Evolutionary conservation across 2,888 invertebrate species (phyloP), one percentile per base, ranked within the genome.

Genomic region (Himalopsyche japonica): DNA sequence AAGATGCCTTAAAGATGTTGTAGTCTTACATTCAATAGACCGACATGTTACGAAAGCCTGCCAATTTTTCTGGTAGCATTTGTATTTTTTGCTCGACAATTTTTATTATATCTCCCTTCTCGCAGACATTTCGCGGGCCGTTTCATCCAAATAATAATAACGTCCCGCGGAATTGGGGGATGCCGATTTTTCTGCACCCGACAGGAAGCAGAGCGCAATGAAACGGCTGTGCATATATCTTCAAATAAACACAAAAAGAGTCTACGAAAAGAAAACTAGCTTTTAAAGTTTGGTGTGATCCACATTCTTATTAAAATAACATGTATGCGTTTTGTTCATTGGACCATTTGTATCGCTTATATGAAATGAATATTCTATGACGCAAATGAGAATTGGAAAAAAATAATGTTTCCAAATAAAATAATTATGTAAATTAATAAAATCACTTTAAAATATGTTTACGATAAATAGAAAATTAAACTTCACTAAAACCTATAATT

Each of bases 51-150:
- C 83, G 80, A 82, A 80, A 85, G 79, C 81, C 80, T 86, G 86
- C 84, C 86, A 86, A 86, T 84, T 86, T 83, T 82, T 64, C 76
- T 27, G 70, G 70, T 27, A 82, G 79, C 76, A 48, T 83, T 83
- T 70, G 49, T 80, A 81, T 80, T 86, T 86, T 86, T 86, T 85
- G 48, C 77, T 83, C 81, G 70, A 70, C 76, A 80, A 82, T 83
- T 83, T 81, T 85, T 85, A 83, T 85, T 81, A 81, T 81, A 79
- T 81, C 83, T 32, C 49, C 43, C 43, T 43, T 43, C 43, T 77
- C 81, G 84, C 83, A 83, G 85, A 86, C 84, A 86, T 86, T 84
- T 76, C 84, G 84, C 84, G 84, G 80, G 80, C 82, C 82, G 82
- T 82, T 86, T 81, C 81, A 78, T 79, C 47, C 80, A 83, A 85